Evolutionary conservation across 1,140 invertebrate species (phyloP).

Genomic region (Brachionus rotundiformis): DNA sequence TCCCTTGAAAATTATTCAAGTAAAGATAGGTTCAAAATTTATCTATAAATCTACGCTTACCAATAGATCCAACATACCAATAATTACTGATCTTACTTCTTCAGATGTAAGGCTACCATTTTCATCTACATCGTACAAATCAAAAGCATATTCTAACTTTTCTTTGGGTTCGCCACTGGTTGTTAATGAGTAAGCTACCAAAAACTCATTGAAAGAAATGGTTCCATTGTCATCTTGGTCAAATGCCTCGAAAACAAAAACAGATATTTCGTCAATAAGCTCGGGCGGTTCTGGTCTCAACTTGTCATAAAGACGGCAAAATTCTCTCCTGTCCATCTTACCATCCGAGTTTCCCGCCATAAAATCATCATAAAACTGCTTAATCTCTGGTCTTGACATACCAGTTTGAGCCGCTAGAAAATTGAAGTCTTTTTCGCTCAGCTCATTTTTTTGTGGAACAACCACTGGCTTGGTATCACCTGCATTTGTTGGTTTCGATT

Average conservation of each 20-base stretch:
- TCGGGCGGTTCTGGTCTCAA: constrained; percentile 42
- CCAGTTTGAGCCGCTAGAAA: constrained; percentile 31
- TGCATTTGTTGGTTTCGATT: constrained; percentile 37
- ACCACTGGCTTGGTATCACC: constrained; percentile 21
- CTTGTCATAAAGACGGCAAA: neutral
- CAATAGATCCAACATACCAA: constrained; percentile 42
- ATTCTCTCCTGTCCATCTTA: constrained; percentile 18
- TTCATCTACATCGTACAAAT: constrained; percentile 31
- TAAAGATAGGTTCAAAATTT: neutral
- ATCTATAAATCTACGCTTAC: neutral
- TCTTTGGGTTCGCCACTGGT: constrained; percentile 27
- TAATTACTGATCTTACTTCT: constrained; percentile 22
- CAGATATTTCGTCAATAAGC: constrained; percentile 34
- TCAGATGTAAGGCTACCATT: neutral
- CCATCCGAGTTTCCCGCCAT: neutral
- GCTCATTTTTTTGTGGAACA: neutral
- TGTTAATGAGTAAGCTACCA: constrained; percentile 8
- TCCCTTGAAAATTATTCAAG: neutral
- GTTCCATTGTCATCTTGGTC: constrained; percentile 38
- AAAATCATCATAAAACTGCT: neutral
- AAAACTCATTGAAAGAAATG: constrained; percentile 14
- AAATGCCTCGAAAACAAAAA: constrained; percentile 40
- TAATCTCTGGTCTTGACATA: constrained; percentile 20
- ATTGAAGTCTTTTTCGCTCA: neutral
- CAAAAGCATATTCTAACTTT: constrained; percentile 44